These are phyloP conservation scores for Leucosticte australis DNA, from an alignment of 2,113 vertebrate species.

Conservation along the genomic window DNA sequence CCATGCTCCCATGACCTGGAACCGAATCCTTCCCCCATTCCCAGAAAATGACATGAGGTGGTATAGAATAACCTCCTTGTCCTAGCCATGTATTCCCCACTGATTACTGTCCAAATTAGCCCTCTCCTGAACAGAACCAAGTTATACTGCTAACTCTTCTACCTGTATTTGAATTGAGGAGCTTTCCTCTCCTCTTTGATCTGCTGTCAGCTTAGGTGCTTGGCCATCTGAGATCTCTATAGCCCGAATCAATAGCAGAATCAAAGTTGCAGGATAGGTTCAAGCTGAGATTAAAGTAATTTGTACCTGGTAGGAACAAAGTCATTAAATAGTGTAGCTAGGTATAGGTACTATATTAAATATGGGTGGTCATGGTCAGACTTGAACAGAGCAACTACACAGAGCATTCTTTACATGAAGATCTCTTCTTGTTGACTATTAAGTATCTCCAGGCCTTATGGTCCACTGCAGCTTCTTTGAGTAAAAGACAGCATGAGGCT, in stretches of 20 bases:
- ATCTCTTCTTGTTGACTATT: background rate
- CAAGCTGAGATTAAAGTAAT: background rate
- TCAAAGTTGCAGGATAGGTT: background rate
- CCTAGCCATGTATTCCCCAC: background rate
- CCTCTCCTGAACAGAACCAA: background rate
- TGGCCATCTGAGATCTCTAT: background rate
- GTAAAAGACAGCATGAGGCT: background rate
- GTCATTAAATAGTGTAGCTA: background rate
- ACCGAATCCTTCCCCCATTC: background rate
- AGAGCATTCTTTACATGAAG: background rate
- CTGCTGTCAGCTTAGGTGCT: background rate
- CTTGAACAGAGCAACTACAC: background rate
- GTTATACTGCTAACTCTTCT: background rate
- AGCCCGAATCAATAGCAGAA: too few species aligned
- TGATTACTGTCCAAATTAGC: background rate
- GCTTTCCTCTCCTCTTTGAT: background rate
- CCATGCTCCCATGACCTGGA: fast-evolving
- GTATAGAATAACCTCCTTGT: background rate
- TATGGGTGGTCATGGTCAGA: background rate
- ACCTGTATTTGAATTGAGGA: background rate
- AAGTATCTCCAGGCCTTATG: background rate
- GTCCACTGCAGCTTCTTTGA: background rate
- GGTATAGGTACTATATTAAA: background rate
- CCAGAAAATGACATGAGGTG: background rate
- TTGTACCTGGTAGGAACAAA: background rate